These are phyloP conservation scores for Brachionus plicatilis DNA, from an alignment of 1,140 invertebrate species.

Conservation along the genomic window DNA sequence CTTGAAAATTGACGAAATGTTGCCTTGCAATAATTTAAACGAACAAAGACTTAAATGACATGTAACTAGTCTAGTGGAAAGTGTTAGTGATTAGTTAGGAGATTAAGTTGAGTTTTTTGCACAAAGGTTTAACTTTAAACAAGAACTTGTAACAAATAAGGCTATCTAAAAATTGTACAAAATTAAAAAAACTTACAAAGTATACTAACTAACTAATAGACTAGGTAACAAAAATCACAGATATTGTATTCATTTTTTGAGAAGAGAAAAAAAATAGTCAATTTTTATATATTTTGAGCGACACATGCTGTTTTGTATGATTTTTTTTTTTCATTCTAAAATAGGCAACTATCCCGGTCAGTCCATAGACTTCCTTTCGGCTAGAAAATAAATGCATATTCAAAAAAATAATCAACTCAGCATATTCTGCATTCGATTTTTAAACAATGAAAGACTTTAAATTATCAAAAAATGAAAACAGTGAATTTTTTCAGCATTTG, in stretches of 20 bases:
- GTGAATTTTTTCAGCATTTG: background rate
- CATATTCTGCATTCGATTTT: background rate
- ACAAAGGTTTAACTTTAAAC: background rate
- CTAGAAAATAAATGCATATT: background rate
- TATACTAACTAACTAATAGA: background rate
- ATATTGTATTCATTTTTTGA: background rate
- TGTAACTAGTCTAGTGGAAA: background rate
- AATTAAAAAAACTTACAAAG: background rate
- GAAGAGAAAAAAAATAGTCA: background rate
- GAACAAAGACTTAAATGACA: background rate
- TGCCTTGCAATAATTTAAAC: background rate
- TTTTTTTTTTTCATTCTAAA: background rate
- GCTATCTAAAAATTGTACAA: background rate
- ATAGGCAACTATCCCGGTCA: background rate
- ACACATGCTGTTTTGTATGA: background rate
- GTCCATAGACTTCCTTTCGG: background rate
- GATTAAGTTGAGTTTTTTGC: background rate
- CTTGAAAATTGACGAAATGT: background rate
- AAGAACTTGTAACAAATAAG: background rate
- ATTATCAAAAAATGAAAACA: background rate
- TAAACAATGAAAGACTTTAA: background rate
- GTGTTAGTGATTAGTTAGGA: background rate
- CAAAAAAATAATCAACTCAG: background rate
- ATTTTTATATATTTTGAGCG: too few relatives aligned
- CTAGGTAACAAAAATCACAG: background rate